Base-by-base conservation (phyloP, 92 coral and sea anemone species). In the Pocillopora grandis region DNA sequence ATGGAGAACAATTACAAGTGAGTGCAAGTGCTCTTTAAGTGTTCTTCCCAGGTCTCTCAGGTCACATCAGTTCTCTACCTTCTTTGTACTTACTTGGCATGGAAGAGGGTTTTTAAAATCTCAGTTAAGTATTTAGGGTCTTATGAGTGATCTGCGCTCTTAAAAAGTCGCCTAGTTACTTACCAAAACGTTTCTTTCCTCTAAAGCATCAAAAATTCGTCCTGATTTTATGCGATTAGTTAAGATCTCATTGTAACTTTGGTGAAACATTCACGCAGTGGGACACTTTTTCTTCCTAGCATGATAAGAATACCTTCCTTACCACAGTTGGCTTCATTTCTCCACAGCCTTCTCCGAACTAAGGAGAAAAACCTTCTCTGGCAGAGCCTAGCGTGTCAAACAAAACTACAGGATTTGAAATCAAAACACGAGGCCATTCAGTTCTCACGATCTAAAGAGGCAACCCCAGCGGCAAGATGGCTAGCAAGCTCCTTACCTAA, bases 351-450 rank as follows among this genome's bases (percentile, higher is more conserved):
- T 9, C 81, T 77, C 23, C 81, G 64, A 35, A 68, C n/a, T 16
- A 62, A 77, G 16, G 70, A 77, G 33, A 58, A 35, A 61, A n/a
- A 62, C 20, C 70, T 77, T 62, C 16, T 36, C 16, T 77, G 49
- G 67, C 58, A 77, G 17, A 3, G 59, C 11, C 37, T 58, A 36
- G 48, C 15, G 1, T 56, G 55, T 4, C 81, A 77, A 58, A 62
- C 9, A 35, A 77, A 62, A 31, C 21, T 61, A 70, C 57, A 20
- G 18, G 71, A 58, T 20, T 77, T 62, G 12, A 77, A 48, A 77
- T 57, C 64, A 2, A 62, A 77, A 77, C 81, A 77, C 81, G 81
- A 77, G 35, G 71, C 70, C 9, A 37, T 12, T 62, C 81, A 77
- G 68, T 77, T 77, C 20, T 33, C 10, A 17, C 17, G 11, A 58